Evolutionary conservation across 2,113 vertebrate genomes (phyloP), one percentile per base, ranked within the genome.

Genomic region (Cynopterus brachyotis): DNA sequence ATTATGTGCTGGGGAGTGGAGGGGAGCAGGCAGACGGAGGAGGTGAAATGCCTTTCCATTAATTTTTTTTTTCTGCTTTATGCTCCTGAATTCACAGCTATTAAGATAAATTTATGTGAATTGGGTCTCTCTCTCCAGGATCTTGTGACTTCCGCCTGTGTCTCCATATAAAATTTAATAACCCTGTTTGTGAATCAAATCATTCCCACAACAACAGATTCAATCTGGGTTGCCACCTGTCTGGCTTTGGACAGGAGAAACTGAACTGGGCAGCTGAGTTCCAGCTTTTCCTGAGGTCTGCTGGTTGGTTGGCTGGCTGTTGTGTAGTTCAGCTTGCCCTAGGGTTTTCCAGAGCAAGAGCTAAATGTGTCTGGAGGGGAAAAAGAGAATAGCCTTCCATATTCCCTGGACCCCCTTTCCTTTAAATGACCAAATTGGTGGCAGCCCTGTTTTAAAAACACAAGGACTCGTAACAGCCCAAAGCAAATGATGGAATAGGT

Each of bases 81-180:
- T 97, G 97, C 97, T 98, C 98, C 97, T 88, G 79, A 98, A 97
- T 97, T 97, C 97, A 86, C 69, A 98, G 97, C 96, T 91, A 97
- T 98, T 98, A 98, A 98, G 97, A 97, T 96, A 98, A 95, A 99
- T 98, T 98, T 98, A 98, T 98, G 98, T 96, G 98, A 97, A 98
- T 98, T 98, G 96, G 97, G 97, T 96, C 97, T 98, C 98, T 97
- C 98, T 81, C 98, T 98, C 93, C 97, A 98, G 57, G 96, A 99
- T 99, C 98, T 98, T 98, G 97, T 98, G 98, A 98, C 98, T 98
- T 99, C 98, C 97, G 92, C 94, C 96, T 97, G 97, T 95, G 97
- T 98, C 96, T 98, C 97, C 97, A 96, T 98, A 98, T 98, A 98
- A 98, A 98, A 99, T 99, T 99, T 99, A 99, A 99, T 98, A 98